A percentile compares a stretch with the other conserved stretches of the same genome.
phyloP scores from a whole-genome alignment of 2,888 invertebrate genomes.

The Pecten maximus region DNA sequence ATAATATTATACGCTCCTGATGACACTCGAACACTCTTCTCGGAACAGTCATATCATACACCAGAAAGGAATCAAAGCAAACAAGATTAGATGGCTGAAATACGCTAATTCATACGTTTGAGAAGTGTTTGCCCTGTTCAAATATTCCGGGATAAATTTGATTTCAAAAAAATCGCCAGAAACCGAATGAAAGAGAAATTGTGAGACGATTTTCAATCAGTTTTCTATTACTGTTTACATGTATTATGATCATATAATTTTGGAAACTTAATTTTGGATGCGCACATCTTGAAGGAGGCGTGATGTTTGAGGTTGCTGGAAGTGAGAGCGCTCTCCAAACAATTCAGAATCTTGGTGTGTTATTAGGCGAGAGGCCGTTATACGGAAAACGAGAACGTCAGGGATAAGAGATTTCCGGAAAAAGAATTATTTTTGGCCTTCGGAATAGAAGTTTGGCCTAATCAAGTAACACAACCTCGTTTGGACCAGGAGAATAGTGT shows the following conservation, averaged over 20 bases:
- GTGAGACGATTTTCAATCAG: constrained; percentile 49
- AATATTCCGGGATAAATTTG: constrained; percentile 51
- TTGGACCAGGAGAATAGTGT: neutral
- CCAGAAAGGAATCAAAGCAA: constrained; percentile 41
- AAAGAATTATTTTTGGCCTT: constrained; percentile 28
- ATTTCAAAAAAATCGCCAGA: constrained; percentile 52
- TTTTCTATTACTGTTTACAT: constrained; percentile 19
- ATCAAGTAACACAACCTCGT: neutral
- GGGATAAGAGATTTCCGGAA: neutral
- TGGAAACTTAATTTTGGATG: constrained; percentile 18
- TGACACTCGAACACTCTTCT: neutral
- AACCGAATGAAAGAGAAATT: constrained; percentile 44
- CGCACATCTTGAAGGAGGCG: neutral
- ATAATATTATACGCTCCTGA: constrained; percentile 11
- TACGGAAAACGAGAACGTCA: neutral
- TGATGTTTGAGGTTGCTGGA: constrained; percentile 3
- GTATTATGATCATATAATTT: constrained; percentile 29
- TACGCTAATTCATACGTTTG: constrained; percentile 46
- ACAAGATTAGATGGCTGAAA: constrained; percentile 48
- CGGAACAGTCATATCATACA: constrained; percentile 20
- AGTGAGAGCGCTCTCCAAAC: constrained; percentile 2
- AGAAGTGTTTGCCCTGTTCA: constrained; percentile 50
- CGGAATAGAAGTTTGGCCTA: constrained; percentile 22
- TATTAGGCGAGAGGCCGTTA: neutral
- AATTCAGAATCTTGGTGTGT: neutral